Evolutionary conservation across 2,888 invertebrate genomes (phyloP), one percentile per base, ranked within the genome.

Genomic region (Watsonalla binaria): DNA sequence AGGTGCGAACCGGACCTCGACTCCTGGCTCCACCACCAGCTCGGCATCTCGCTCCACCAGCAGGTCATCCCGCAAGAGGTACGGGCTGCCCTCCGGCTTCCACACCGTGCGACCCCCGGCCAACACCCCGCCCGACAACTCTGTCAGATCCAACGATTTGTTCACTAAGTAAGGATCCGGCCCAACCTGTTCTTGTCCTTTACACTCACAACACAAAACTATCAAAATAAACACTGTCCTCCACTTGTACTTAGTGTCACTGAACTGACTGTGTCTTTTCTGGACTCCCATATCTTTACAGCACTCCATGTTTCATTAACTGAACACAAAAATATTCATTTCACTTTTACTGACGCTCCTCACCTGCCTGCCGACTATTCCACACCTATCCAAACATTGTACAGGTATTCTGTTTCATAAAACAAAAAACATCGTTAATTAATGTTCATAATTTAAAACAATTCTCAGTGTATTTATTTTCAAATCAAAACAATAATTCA

Each of bases 21-120:
- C 97, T 34, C 99, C 99, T 11, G 98, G 94, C 78, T 98, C 97
- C 56, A 99, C 94, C 53, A 95, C 92, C 70, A 99, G 89, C 72
- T 95, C 95, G 0, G 95, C 97, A 59, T 94, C 94, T 62, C 93
- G 92, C 68, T 96, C 95, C 52, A 98, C 92, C 68, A 95, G 92
- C 55, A 98, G 90, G 85, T 97, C 96, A 75, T 96, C 95, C 59
- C 95, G 92, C 33, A 96, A 90, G 69, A 95, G 86, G 76, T 95
- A 97, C 33, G 97, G 97, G 73, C 95, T 96, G 66, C 90, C 92
- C 53, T 90, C 90, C 59, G 92, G 74, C 61, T 81, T 86, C 90
- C 92, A 91, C 53, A 92, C 75, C 45, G 92, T 87, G 56, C 91
- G 90, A 24, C 94, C 93, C 33, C 92, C 91, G 14, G 92, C 84